These are phyloP conservation scores for Galemys pyrenaicus DNA, from an alignment of 2,113 vertebrate species.

Conservation along the genomic window DNA sequence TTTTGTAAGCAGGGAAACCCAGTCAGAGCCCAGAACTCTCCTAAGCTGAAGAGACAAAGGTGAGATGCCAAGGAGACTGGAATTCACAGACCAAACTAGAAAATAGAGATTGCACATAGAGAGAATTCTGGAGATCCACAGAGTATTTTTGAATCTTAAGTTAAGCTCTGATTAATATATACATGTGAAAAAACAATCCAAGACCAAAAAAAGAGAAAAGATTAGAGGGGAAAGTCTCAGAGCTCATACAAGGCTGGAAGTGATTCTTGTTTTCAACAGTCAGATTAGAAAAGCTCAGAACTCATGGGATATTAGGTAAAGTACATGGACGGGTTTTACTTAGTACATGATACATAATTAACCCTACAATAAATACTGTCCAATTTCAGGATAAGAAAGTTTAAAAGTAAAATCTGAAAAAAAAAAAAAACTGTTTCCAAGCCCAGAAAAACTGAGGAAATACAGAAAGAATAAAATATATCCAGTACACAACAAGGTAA, in stretches of 20 bases:
- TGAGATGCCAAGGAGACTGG: neutral
- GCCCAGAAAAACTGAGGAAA: constrained; percentile 17
- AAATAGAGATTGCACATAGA: neutral
- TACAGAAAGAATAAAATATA: neutral
- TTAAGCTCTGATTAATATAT: neutral
- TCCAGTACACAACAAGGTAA: neutral
- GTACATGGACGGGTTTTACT: neutral
- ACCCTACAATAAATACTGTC: neutral
- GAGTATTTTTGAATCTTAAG: neutral
- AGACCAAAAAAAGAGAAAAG: neutral
- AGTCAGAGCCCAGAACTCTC: neutral
- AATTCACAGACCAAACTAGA: neutral
- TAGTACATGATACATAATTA: constrained; percentile 33
- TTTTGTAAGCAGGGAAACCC: neutral
- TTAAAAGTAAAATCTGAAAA: constrained; percentile 49
- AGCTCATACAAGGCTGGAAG: neutral
- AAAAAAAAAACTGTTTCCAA: constrained; percentile 21
- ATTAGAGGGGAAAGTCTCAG: neutral
- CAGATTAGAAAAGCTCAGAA: constrained; percentile 18
- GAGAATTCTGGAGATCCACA: neutral
- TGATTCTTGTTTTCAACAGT: constrained; percentile 24
- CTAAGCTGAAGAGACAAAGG: neutral
- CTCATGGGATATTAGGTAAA: neutral
- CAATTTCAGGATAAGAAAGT: constrained; percentile 17
- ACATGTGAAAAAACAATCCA: neutral